Evolutionary conservation across 2,888 invertebrate genomes (phyloP), one percentile per base, ranked within the genome.

Genomic region (Oxytorus armatus): DNA sequence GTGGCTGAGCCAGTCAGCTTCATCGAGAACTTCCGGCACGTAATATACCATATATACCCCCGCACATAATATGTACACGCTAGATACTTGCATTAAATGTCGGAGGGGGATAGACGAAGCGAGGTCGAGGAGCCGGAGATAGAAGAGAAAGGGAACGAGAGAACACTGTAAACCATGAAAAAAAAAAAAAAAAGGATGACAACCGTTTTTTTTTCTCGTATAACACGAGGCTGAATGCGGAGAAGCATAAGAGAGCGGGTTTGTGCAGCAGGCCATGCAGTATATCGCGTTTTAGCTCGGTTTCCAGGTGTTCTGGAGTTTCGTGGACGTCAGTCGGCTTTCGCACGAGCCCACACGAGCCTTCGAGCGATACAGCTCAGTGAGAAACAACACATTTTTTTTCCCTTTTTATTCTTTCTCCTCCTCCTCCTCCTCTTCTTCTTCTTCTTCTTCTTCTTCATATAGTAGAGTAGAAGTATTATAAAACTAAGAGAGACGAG

Each of bases 261-360:
- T 49, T 49, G 65, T 65, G 72, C 75, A 69, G 51, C 51, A 25
- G 47, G 29, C 18, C 42, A 44, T 44, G 33, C 18, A 11, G 16
- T 5, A 18, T 49, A 33, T 25, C 36, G 14, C 49, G 47, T 44
- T 59, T 49, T 33, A 57, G 44, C 57, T 55, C 66, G 59, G 51
- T 70, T 73, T 76, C 79, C 79, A 79, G 79, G 76, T 79, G 79
- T 57, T 51, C 57, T 7, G 76, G 33, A 53, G 65, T 59, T 70
- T 59, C 57, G 44, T 59, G 65, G 70, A 51, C 79, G 76, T 53
- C 79, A 79, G 79, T 79, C 76, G 51, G 66, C 29, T 53, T 75
- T 72, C 76, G 79, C 66, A 76, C n/a, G n/a, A n/a, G n/a, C n/a
- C n/a, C n/a, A n/a, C 29, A 29, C 79, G 79, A 72, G 79, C 70